Base-by-base conservation (phyloP, 53 echinoderm and acorn worm species). In the Hippasteria phrygiana region DNA sequence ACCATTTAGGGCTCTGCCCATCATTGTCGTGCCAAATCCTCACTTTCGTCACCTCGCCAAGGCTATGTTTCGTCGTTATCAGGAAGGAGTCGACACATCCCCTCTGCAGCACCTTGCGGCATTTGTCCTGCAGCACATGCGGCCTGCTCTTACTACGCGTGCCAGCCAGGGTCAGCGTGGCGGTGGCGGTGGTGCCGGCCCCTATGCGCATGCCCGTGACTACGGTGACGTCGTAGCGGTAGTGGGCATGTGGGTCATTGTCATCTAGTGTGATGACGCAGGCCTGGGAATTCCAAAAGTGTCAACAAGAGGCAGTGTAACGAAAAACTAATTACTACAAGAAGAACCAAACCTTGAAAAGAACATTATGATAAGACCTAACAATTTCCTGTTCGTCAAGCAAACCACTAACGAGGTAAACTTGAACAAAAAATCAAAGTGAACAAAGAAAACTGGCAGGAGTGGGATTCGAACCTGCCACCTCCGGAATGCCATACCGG, bases 11-110 rank as follows among this genome's bases (percentile, higher is more conserved):
- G 69, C 74, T 91, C 37, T 69, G 53, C 0, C 97, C 97, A 17
- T 31, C 88, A 41, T 93, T 93, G 76, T 95, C 92, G 71, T 97
- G 97, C 97, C 97, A 97, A 31, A 97, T 67, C 48, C 95, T 81
- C 7, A 97, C 62, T 24, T 74, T 69, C 26, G 48, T 83, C 38
- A 97, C 73, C 17, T 95, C 95, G 2, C 97, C 97, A 9, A 97
- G 88, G 40, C 93, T 65, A 53, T 88, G 69, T 1, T 87, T 51
- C 42, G 97, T 95, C 20, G 95, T 97, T 51, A 97, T 69, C 43
- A 97, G 73, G 62, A 97, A 95, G 20, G 95, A 93, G 66, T 97
- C 93, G 5, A 90, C 84, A 6, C 87, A 54, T 0, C 97, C 95
- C 22, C 95, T 67, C 70, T 83, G 86, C 35, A 97, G 48, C 35